phyloP scores from a whole-genome alignment of 2,888 invertebrate genomes.

The Drosophila anomalata region DNA sequence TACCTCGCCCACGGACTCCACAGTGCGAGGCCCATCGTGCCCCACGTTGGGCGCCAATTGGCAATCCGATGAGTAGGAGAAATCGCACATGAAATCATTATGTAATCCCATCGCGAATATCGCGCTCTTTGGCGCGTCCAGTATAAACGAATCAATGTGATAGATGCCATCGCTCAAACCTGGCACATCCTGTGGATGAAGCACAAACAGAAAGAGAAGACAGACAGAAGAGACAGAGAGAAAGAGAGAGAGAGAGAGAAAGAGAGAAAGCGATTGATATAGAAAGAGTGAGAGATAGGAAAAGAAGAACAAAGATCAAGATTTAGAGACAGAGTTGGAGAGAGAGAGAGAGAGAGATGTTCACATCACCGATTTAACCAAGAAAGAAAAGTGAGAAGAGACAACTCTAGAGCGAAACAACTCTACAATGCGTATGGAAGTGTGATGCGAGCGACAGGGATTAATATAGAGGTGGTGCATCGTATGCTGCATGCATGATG shows the following conservation, averaged over 20 bases:
- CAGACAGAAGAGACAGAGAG: conserved; percentile 68
- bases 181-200: conserved; percentile 82
- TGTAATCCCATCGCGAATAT: conserved; percentile 82
- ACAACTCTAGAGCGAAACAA: conserved; percentile 41
- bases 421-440: conserved; percentile 29
- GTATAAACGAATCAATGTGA: conserved; percentile 82
- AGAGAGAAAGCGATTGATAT: conserved; percentile 61
- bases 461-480: conserved; percentile 18
- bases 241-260: conserved; percentile 42
- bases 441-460: conserved; percentile 10
- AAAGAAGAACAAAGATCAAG: conserved; percentile 36
- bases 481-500: conserved; percentile 33
- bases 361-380: conserved; percentile 37
- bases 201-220: conserved; percentile 70
- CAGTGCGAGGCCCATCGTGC: not conserved
- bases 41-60: conserved; percentile 12
- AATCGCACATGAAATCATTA: conserved; percentile 79
- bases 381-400: conserved; percentile 21
- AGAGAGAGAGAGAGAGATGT: conserved; percentile 33
- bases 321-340: conserved; percentile 25
- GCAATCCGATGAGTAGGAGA: conserved; percentile 63
- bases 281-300: conserved; percentile 51
- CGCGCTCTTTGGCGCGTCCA: conserved; percentile 82
- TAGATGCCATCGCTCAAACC: conserved; percentile 78
- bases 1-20: conserved; percentile 1